These are phyloP conservation scores for rat (Rattus norvegicus) DNA, from an alignment of 2,113 vertebrate genomes.

Conservation along the genomic window GRCr8 NC_086023.1:145493501-145494000, in stretches of 20 bases:
- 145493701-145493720: not conserved
- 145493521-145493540: not conserved
- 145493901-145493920: not conserved
- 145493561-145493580: not conserved
- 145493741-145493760: not conserved
- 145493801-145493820: not conserved
- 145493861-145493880: not conserved
- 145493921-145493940: too few species aligned
- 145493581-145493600: not conserved
- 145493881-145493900: not conserved
- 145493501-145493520: not conserved
- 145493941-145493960: not conserved
- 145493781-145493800: not conserved
- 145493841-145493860: rapidly evolving
- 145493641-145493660: not conserved
- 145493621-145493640: not conserved
- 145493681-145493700: not conserved
- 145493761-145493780: not conserved
- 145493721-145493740: rapidly evolving
- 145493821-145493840: not conserved
- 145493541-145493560: slow-evolving; percentile 2
- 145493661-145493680: not conserved
- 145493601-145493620: not conserved
- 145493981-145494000: not conserved
- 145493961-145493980: not conserved